Conservation (phyloP, 2,797 vertebrate genomes). For the Chloroceryle amazona region DNA sequence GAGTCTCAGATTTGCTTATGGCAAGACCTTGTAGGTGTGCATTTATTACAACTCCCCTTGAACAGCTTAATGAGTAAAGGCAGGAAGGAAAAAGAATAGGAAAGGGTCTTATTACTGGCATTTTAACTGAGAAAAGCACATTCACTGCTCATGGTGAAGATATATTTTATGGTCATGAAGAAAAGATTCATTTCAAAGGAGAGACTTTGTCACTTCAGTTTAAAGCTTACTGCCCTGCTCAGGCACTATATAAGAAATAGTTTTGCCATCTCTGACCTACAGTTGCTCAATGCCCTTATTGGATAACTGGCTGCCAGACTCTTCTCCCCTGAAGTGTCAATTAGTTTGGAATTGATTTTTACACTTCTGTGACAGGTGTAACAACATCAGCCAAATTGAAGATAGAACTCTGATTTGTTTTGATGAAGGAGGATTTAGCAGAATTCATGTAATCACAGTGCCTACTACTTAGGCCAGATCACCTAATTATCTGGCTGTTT, state of each 20-base stretch:
- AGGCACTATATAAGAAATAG: neutral
- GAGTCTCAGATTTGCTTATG: constrained; percentile 10
- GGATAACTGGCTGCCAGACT: constrained; percentile 14
- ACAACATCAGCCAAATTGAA: neutral
- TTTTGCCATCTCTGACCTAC: neutral
- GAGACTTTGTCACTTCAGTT: neutral
- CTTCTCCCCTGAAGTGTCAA: constrained; percentile 15
- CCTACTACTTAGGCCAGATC: neutral
- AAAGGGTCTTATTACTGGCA: neutral
- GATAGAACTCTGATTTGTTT: neutral
- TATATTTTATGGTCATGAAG: neutral
- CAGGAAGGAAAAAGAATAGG: constrained; percentile 9
- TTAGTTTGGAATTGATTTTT: constrained; percentile 42
- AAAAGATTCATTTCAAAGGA: neutral
- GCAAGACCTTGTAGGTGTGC: neutral
- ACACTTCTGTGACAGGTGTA: neutral
- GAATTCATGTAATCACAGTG: neutral
- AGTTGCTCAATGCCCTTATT: neutral
- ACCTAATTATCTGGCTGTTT: neutral
- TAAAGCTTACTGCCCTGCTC: neutral
- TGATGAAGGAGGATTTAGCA: neutral
- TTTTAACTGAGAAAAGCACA: constrained; percentile 1
- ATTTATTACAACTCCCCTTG: neutral
- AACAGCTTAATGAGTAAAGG: constrained; percentile 35
- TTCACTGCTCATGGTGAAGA: neutral